Percentiles rank a stretch among this genome's conserved stretches.
phyloP scores from a whole-genome alignment of 2,888 invertebrate species.

The Allolobophora icterica region DNA sequence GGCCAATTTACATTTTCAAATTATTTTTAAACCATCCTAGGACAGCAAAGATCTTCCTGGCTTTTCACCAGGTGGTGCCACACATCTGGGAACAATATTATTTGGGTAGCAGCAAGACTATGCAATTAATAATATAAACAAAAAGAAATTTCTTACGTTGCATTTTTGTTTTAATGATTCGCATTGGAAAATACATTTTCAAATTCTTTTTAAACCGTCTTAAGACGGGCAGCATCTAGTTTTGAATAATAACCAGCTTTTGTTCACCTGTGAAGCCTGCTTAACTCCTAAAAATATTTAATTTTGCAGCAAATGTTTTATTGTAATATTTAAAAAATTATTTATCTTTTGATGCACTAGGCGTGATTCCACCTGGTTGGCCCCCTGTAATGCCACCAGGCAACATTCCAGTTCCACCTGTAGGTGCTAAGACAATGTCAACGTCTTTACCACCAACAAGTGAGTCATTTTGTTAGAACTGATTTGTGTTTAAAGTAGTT shows the following conservation, averaged over 20 bases:
- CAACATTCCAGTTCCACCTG: conserved; percentile 26
- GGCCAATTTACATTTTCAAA: too few relatives aligned
- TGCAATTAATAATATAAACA: too few relatives aligned
- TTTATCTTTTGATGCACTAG: not conserved
- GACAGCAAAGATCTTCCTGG: too few relatives aligned
- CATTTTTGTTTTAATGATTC: too few relatives aligned
- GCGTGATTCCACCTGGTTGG: conserved; percentile 1
- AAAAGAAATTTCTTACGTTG: too few relatives aligned
- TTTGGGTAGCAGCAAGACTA: too few relatives aligned
- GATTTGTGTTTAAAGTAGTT: not conserved
- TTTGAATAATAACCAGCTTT: not conserved
- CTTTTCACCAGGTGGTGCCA: too few relatives aligned
- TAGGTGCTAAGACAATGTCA: not conserved
- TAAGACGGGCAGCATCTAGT: too few relatives aligned
- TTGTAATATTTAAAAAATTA: not conserved
- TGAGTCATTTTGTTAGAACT: not conserved
- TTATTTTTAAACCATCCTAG: too few relatives aligned
- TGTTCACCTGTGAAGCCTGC: not conserved
- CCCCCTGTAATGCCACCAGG: conserved; percentile 19
- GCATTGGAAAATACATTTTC: too few relatives aligned
- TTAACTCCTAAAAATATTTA: not conserved
- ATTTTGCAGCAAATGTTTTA: not conserved
- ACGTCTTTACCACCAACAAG: not conserved
- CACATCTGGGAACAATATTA: too few relatives aligned
- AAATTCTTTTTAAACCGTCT: too few relatives aligned